Conservation (phyloP, 2,888 invertebrate species). For the Dorcus parallelipipedus region DNA sequence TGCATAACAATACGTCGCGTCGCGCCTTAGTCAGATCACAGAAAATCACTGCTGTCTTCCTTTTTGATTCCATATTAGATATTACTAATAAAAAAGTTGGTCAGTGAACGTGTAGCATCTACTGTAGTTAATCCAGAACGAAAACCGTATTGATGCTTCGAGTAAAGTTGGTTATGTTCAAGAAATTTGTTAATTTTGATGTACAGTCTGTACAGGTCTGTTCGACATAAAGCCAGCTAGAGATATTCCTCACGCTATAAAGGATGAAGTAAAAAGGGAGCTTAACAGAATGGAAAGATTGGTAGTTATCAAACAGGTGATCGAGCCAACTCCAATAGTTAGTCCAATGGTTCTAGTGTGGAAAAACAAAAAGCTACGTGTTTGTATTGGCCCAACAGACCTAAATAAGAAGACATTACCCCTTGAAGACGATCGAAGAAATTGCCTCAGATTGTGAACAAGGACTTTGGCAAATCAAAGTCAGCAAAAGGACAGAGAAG, state of each 20-base stretch:
- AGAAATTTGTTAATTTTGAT: no score
- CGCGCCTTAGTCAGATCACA: no score
- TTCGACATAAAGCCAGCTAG: background rate
- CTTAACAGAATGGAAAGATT: background rate
- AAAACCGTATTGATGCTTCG: no score
- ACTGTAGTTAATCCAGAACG: no score
- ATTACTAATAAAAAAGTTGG: no score
- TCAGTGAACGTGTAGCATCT: no score
- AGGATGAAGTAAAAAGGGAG: background rate
- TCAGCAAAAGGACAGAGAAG: slow-evolving; percentile 22
- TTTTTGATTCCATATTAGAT: no score
- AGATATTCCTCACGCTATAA: background rate
- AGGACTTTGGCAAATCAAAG: slow-evolving; percentile 27
- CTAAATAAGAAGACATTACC: background rate
- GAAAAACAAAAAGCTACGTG: background rate
- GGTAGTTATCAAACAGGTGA: background rate
- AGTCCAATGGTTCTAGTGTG: background rate
- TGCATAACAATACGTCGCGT: no score
- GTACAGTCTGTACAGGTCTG: no score
- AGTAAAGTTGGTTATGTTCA: no score
- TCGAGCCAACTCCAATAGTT: background rate
- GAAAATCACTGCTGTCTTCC: no score
- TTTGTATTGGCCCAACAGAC: background rate
- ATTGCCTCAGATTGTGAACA: slow-evolving; percentile 17
- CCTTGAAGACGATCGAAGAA: background rate